These are phyloP conservation scores for Mesorhabditis belari DNA, from an alignment of 2,888 invertebrate genomes.

Conservation along the genomic window DNA sequence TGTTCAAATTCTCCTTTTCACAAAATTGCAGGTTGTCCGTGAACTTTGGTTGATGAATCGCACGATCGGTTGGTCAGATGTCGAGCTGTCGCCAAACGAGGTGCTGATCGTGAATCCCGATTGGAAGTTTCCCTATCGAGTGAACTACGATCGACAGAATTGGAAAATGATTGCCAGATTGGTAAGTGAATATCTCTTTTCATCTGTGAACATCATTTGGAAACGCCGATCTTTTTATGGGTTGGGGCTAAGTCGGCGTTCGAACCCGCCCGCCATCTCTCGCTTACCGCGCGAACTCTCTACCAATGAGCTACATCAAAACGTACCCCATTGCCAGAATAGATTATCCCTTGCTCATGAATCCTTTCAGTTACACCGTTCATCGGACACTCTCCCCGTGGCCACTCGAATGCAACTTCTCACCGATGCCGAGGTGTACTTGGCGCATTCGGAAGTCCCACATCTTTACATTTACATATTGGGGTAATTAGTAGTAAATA, in stretches of 20 bases:
- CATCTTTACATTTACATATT: conserved; percentile 42
- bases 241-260: no score
- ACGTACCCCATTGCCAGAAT: not conserved
- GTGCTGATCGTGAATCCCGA: conserved; percentile 49
- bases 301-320: no score
- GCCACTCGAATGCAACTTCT: conserved; percentile 48
- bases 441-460: conserved; percentile 38
- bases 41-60: conserved; percentile 51
- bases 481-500: conserved; percentile 8
- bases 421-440: conserved; percentile 44
- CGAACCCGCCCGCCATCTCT: no score
- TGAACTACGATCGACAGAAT: conserved; percentile 49
- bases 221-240: no score
- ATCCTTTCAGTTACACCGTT: conserved; percentile 34
- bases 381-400: conserved; percentile 35
- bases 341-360: not conserved
- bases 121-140: conserved; percentile 47
- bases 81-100: conserved; percentile 37
- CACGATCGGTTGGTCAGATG: conserved; percentile 44
- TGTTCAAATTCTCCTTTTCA: not conserved
- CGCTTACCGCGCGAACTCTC: no score
- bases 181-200: conserved; percentile 7
- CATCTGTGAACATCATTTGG: not conserved
- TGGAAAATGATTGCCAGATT: conserved; percentile 47
- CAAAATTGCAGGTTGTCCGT: conserved; percentile 24